Evolutionary conservation across 2,888 invertebrate species (phyloP).

Genomic region (Teleiodes luculella): DNA sequence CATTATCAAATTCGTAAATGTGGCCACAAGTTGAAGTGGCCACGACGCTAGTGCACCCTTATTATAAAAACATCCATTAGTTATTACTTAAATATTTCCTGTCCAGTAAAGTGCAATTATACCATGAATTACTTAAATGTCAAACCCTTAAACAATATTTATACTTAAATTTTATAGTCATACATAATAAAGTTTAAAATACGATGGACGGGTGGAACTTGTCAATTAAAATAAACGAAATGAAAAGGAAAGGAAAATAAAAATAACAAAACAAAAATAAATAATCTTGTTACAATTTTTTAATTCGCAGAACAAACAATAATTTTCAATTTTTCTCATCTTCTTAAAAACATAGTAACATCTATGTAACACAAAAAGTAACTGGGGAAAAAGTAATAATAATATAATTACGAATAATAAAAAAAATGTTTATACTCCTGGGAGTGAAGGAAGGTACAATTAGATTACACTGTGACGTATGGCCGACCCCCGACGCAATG

Average conservation of each 20-base stretch:
- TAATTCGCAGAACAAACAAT: constrained; percentile 80
- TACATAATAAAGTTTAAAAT: constrained; percentile 67
- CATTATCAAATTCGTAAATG: constrained; percentile 66
- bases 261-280: constrained; percentile 59
- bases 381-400: constrained; percentile 69
- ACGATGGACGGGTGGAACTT: constrained; percentile 79
- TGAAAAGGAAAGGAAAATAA: constrained; percentile 42
- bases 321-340: constrained; percentile 70
- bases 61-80: constrained; percentile 67
- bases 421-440: constrained; percentile 74
- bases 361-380: constrained; percentile 79
- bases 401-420: constrained; percentile 61
- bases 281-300: constrained; percentile 76
- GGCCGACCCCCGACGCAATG: constrained; percentile 55
- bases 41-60: constrained; percentile 58
- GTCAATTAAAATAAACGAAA: constrained; percentile 48
- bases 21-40: constrained; percentile 37
- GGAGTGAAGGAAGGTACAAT: constrained; percentile 75
- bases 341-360: constrained; percentile 79
- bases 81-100: constrained; percentile 58
- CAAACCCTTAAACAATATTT: constrained; percentile 48
- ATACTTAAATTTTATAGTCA: constrained; percentile 56
- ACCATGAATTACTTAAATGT: constrained; percentile 47
- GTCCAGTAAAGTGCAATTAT: constrained; percentile 67
- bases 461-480: constrained; percentile 64